Evolutionary conservation across 1,140 invertebrate genomes (phyloP), one percentile per base, ranked within the genome.

Genomic region (Steinernema feltiae): DNA sequence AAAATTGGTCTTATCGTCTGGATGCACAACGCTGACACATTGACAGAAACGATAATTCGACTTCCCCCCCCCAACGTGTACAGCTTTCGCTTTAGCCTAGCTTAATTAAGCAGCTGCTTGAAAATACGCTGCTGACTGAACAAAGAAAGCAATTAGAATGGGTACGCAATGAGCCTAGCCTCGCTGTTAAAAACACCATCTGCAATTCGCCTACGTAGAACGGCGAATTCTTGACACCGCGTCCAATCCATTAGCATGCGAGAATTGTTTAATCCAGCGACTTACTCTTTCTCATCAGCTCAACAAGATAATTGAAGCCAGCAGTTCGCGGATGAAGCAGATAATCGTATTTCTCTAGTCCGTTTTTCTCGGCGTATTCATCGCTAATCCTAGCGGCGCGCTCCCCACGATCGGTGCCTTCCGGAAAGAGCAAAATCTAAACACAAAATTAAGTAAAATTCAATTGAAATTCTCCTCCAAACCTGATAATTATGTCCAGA

Each of bases 241-340:
- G n/a, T n/a, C n/a, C n/a, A n/a, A n/a, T n/a, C n/a, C n/a, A n/a
- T n/a, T n/a, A n/a, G n/a, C n/a, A n/a, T n/a, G n/a, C n/a, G n/a
- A n/a, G n/a, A n/a, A n/a, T n/a, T n/a, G n/a, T n/a, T n/a, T n/a
- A n/a, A n/a, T n/a, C n/a, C n/a, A n/a, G n/a, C n/a, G n/a, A 63
- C 85, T 86, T 85, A 90, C 89, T 87, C 83, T 90, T 87, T 73
- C 90, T 87, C 81, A 93, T 90, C 80, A 91, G 88, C 32, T 89
- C 86, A 0, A 90, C 89, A 27, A 93, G 84, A 82, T 90, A 92
- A 69, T 89, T 89, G 87, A 94, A 94, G 0, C 93, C 93, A 0
- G 92, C 93, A 0, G 92, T 93, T 78, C 92, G 90, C 0, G 93
- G 93, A 87, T 94, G 93, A 0, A 95, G 87, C 1, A 93, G 91